phyloP scores from a whole-genome alignment of 2,888 invertebrate genomes.

The Drosophila paracracens region DNA sequence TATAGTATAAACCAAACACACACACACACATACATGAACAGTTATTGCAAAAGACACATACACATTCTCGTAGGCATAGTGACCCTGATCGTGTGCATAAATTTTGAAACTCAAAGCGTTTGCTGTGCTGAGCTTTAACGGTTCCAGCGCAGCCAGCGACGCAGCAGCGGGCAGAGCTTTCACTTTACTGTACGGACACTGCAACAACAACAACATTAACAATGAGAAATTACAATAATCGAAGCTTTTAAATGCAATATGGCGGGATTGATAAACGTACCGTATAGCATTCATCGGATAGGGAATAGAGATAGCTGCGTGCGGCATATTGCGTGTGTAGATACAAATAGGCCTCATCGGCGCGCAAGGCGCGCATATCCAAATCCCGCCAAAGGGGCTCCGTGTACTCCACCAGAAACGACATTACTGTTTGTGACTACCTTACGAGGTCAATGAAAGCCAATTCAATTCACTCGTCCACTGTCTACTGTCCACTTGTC shows the following conservation, averaged over 20 bases:
- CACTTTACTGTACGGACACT: constrained; percentile 89
- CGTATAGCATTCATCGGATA: constrained; percentile 90
- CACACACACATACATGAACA: constrained; percentile 1
- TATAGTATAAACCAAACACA: neutral
- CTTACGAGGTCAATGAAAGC: constrained; percentile 29
- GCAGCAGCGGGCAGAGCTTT: constrained; percentile 72
- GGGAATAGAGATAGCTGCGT: constrained; percentile 87
- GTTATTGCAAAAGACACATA: constrained; percentile 44
- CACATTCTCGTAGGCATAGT: constrained; percentile 85
- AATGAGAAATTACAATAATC: neutral
- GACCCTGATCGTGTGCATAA: constrained; percentile 85
- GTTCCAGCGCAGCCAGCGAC: constrained; percentile 52
- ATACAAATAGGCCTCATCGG: constrained; percentile 89
- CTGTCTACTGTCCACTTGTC: constrained; percentile 12
- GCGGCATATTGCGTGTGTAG: constrained; percentile 82
- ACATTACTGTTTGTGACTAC: constrained; percentile 71
- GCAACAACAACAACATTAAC: constrained; percentile 30
- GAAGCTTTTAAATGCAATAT: constrained; percentile 16
- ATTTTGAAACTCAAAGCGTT: constrained; percentile 87
- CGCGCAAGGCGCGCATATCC: constrained; percentile 87
- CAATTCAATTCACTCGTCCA: constrained; percentile 10
- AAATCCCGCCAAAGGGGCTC: constrained; percentile 87
- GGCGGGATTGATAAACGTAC: constrained; percentile 85
- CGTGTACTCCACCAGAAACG: constrained; percentile 87
- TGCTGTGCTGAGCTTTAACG: constrained; percentile 86